Base-by-base conservation (phyloP, 2,888 invertebrate genomes). In the Falcaria lacertinaria region DNA sequence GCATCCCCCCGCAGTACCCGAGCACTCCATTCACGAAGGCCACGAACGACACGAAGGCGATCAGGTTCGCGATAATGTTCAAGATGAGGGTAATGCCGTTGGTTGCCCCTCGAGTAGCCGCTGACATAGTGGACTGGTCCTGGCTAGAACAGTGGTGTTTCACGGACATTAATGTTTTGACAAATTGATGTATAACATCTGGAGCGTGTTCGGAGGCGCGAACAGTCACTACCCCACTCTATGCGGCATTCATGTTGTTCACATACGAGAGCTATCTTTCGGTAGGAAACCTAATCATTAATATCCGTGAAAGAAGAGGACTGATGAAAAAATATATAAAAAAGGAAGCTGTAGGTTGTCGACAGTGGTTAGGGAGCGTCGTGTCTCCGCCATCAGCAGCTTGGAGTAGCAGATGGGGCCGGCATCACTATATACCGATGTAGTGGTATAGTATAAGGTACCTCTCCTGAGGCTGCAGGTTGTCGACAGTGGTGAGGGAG, bases 341-440 rank as follows among this genome's bases (percentile, higher is more conserved):
- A n/a, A n/a, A n/a, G n/a, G n/a, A n/a, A n/a, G n/a, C n/a, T 92
- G 84, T 41, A 98, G 94, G 47, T 94, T 95, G 33, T 95, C 92
- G 0, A 94, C 92, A 0, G 93, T 93, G 0, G 96, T 95, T 51
- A 92, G 89, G 0, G 96, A 94, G 44, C 93, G 90, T 64, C 96
- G 94, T 0, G 95, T 96, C 89, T 99, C 99, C 0, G 99, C 99
- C 87, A 95, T 94, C 62, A 98, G 91, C 0, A 99, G 89, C 77
- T 99, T 99, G 8, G 97, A 92, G 67, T 93, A 95, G 61, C 96
- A 97, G 19, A 99, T 80, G 0, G 98, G 0, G 97, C 97, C 0
- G 98, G 98, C 0, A n/a, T n/a, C n/a, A n/a, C n/a, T n/a, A n/a
- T n/a, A n/a, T n/a, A n/a, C n/a, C n/a, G n/a, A n/a, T n/a, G n/a